Evolutionary conservation across 2,888 invertebrate genomes (phyloP), one percentile per base, ranked within the genome.

Genomic region (Nasonia oneida): DNA sequence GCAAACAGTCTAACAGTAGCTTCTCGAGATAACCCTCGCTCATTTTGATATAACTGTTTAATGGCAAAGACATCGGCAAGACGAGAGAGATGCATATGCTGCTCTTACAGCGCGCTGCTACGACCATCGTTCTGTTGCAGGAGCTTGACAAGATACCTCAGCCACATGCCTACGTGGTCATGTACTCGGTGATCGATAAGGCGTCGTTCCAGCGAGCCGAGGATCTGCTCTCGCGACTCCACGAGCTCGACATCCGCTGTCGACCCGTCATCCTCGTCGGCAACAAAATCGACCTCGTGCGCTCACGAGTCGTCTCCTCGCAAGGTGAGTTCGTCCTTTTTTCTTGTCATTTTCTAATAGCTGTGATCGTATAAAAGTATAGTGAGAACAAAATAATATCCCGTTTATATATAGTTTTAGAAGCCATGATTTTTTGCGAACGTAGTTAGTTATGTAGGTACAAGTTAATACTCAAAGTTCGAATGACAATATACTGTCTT

Each of bases 271-370:
- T 99, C 87, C 94, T 99, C 81, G 98, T 98, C 33, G 98, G 96
- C 80, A 99, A 98, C 94, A 99, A 99, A 94, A 97, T 98, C 88
- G 98, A 99, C 94, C 95, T 99, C 91, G 98, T 98, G 53, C 95
- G 98, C 89, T 97, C 98, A 92, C 95, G 98, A 92, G 96, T 97
- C 42, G 97, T 99, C 75, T 97, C 97, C 10, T 96, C 97, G 42
- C 98, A 98, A 95, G 98, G 98, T 98, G 94, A 93, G 91, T 3
- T 57, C 14, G 3, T 15, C 3, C 0, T 50, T 50, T 15, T 50
- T 50, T 50, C 15, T 15, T 3, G 14, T 14, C 3, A 2, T 47
- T 47, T 47, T 8, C 1, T 47, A 29, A 29, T 29, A 29, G 29
- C 29, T 29, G 1, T 29, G 29, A 1, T 29, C 29, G 29, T 29